Percentiles rank a stretch among this genome's conserved stretches.
phyloP scores from a whole-genome alignment of 2,888 invertebrate species.

The Caenorhabditis afra region DNA sequence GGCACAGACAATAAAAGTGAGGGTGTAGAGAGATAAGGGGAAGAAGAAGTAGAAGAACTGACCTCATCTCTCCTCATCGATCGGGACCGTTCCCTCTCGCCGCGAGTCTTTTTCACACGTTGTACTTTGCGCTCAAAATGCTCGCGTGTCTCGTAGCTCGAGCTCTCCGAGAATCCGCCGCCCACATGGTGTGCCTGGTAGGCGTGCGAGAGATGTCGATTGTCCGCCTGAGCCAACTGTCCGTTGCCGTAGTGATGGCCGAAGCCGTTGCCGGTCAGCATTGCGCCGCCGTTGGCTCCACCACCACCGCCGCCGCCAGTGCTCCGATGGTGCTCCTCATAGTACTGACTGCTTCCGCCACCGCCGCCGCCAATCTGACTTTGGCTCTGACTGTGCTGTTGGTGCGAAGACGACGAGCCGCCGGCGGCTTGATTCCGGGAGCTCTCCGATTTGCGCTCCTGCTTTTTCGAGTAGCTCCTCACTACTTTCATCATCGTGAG shows the following conservation, averaged over 20 bases:
- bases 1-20: not conserved
- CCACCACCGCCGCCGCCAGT: slow-evolving; percentile 81
- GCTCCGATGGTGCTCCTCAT: slow-evolving; percentile 57
- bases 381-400: slow-evolving; percentile 25
- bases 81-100: slow-evolving; percentile 74
- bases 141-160: slow-evolving; percentile 79
- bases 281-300: slow-evolving; percentile 79
- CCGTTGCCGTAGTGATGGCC: slow-evolving; percentile 29
- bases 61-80: slow-evolving; percentile 69
- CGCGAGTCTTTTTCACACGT: slow-evolving; percentile 75
- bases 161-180: slow-evolving; percentile 78
- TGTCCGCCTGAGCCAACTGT: slow-evolving; percentile 82
- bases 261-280: slow-evolving; percentile 46
- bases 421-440: slow-evolving; percentile 52
- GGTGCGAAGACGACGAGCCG: slow-evolving; percentile 13
- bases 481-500: slow-evolving; percentile 84
- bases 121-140: slow-evolving; percentile 80
- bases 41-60: not conserved
- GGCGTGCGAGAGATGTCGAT: slow-evolving; percentile 63
- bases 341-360: slow-evolving; percentile 40
- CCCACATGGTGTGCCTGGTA: slow-evolving; percentile 49
- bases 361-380: slow-evolving; percentile 25
- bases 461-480: slow-evolving; percentile 83
- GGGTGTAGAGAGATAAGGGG: not conserved
- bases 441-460: slow-evolving; percentile 77